Percentiles rank a stretch among this genome's conserved stretches.
These are phyloP conservation scores for Agriopis aurantiaria DNA, from an alignment of 2,888 invertebrate genomes.

Conservation along the genomic window DNA sequence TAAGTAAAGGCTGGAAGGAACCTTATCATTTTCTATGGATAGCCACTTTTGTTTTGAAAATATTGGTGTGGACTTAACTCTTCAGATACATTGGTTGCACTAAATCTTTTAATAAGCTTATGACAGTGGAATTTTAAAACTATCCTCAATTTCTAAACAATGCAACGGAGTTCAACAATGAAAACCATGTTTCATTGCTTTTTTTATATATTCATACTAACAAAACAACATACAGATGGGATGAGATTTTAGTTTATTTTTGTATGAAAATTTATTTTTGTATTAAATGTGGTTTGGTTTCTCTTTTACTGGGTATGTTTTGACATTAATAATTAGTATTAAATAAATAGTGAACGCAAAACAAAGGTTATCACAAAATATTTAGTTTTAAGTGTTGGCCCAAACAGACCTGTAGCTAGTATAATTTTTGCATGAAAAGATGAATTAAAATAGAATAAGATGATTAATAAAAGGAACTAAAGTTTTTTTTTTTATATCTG, in stretches of 20 bases:
- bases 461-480: not conserved
- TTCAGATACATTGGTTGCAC: not conserved
- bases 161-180: not conserved
- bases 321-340: conserved; percentile 39
- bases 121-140: not conserved
- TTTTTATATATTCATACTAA: conserved; percentile 5
- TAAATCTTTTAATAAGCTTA: not conserved
- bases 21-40: not conserved
- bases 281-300: conserved; percentile 48
- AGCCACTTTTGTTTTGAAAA: not conserved
- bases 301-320: conserved; percentile 19
- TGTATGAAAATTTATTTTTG: conserved; percentile 36
- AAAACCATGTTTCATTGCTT: not conserved
- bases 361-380: conserved; percentile 66
- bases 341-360: conserved; percentile 45
- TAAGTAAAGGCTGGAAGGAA: not conserved
- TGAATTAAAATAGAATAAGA: not conserved
- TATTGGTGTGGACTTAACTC: not conserved
- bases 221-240: conserved; percentile 5
- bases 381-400: conserved; percentile 66
- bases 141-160: conserved; percentile 15
- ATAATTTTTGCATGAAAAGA: conserved; percentile 4
- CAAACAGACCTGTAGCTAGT: conserved; percentile 55
- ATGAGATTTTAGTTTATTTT: conserved; percentile 25
- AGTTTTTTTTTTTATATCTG: conserved; percentile 27